Evolutionary conservation across 2,888 invertebrate genomes (phyloP), one percentile per base, ranked within the genome.

Genomic region (Aphelenchoides bicaudatus): DNA sequence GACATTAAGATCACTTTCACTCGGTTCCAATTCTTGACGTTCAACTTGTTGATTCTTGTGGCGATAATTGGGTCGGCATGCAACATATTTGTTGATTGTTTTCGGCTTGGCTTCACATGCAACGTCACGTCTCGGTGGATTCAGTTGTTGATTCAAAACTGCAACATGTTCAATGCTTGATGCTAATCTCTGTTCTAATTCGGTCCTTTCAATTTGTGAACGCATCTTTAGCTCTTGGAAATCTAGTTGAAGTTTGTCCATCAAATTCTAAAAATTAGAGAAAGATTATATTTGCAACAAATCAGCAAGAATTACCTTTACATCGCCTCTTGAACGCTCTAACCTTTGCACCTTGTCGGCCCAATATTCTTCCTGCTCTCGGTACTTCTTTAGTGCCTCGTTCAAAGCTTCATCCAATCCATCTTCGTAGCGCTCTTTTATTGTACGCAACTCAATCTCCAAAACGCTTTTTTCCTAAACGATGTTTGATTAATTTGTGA

Each of bases 51-150:
- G 72, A 16, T 64, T 59, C 52, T 74, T 72, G 49, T 63, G 56
- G 1, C 56, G 55, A 5, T 53, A 28, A 39, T 60, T 71, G 21
- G 68, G 68, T 37, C 55, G 52, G 59, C 77, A 77, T 6, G 73
- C 72, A 25, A 77, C 77, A 59, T 77, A 77, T 54, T 77, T 77
- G 62, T 65, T 75, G 21, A 62, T 61, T 19, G 37, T 47, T 13
- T 39, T 38, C 16, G 77, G 77, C 21, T 58, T 62, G 1, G 73
- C 77, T 51, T 75, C 74, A 39, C 71, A 71, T 63, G 73, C 70
- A 2, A 67, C 76, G 53, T 77, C 77, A 23, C 72, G 53, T 5
- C 61, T 56, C 2, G 71, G 63, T 29, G 62, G 63, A 31, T 73
- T 72, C 16, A 69, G 37, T 59, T 62, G 49, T 5, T 47, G 54